phyloP scores from a whole-genome alignment of 2,797 vertebrate genomes.

The Vultur gryphus region DNA sequence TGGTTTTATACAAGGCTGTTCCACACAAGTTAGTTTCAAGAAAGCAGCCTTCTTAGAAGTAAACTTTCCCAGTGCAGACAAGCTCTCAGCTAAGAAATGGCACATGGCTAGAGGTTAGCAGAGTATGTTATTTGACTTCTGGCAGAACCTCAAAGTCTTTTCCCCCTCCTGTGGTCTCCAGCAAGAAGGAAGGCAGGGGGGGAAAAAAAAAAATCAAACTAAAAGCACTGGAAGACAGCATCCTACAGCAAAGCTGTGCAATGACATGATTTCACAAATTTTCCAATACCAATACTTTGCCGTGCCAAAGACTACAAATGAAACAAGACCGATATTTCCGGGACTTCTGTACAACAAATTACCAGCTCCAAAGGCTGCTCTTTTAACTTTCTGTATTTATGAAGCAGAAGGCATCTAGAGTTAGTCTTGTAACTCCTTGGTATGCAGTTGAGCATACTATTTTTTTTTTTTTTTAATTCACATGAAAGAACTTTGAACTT shows the following conservation, averaged over 20 bases:
- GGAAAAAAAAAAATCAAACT: neutral
- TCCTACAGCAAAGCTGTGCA: conserved; percentile 13
- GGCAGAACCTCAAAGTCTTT: conserved; percentile 26
- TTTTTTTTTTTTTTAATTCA: neutral
- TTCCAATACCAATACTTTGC: conserved; percentile 59
- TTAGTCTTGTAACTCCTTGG: neutral
- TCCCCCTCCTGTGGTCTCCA: neutral
- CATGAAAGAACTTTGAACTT: conserved; percentile 31
- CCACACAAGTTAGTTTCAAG: neutral
- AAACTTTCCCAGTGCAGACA: neutral
- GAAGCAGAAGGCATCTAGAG: conserved; percentile 12
- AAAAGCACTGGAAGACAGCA: neutral
- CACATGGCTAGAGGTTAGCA: neutral
- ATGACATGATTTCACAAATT: neutral
- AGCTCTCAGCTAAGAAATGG: neutral
- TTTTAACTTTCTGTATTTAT: conserved; percentile 18
- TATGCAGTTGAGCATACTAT: neutral
- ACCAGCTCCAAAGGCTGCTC: conserved; percentile 5
- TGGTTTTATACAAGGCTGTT: neutral
- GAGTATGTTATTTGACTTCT: neutral
- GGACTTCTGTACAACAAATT: conserved; percentile 48
- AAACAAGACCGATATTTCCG: conserved; percentile 55
- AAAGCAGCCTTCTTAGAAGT: neutral
- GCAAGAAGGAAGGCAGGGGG: neutral
- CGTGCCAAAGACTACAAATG: conserved; percentile 62